Evolutionary conservation across 2,113 vertebrate species (phyloP).

Genomic region (Actenoides hombroni): DNA sequence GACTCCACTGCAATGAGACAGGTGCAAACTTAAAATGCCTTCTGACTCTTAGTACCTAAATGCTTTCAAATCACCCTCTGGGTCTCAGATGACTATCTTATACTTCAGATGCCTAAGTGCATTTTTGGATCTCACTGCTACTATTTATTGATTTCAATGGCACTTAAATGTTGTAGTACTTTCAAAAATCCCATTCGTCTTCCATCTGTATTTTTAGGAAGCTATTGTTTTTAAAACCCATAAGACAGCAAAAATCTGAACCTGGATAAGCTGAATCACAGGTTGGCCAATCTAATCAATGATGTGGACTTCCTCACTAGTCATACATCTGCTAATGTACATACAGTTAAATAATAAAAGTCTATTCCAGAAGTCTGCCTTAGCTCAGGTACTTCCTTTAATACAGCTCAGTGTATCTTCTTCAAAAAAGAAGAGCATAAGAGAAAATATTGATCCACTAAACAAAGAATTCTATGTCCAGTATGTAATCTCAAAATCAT

Average conservation of each 20-base stretch:
- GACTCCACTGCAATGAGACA: background rate
- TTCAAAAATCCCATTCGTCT: background rate
- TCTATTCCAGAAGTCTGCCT: background rate
- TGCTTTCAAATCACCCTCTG: background rate
- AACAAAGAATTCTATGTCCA: background rate
- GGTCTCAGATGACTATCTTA: background rate
- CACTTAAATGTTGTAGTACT: background rate
- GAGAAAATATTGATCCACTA: background rate
- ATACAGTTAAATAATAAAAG: background rate
- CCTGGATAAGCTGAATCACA: background rate
- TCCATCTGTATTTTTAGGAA: conserved; percentile 16
- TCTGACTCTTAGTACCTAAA: background rate
- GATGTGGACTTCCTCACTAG: background rate
- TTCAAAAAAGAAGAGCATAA: background rate
- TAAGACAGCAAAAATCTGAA: background rate
- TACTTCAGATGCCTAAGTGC: conserved; percentile 14
- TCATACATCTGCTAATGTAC: background rate
- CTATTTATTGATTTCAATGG: conserved; percentile 41
- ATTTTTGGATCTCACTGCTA: conserved; percentile 13
- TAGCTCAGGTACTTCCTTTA: background rate
- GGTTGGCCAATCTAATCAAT: conserved; percentile 1
- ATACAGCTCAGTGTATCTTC: background rate
- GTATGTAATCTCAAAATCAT: background rate
- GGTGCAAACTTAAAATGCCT: background rate
- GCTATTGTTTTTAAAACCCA: conserved; percentile 14